Base-by-base conservation (phyloP, 2,888 invertebrate genomes). In the Kuschelorhynchus macadamiae region DNA sequence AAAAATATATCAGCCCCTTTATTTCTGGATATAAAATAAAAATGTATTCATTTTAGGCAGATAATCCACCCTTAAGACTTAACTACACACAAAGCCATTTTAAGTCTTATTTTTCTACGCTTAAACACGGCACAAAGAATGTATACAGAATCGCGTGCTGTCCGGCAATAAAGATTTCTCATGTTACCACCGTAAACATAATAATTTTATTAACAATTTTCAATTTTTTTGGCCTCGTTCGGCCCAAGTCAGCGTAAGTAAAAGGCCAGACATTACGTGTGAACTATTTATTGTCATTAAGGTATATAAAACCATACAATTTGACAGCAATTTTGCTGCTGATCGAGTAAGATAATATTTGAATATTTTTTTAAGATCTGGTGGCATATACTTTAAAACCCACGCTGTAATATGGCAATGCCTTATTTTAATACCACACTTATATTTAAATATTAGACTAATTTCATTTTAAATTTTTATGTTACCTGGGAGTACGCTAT, bases 181-280 rank as follows among this genome's bases (percentile, higher is more conserved):
- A 65, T 65, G 64, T 65, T 65, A 65, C 64, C 64, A 65, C 64
- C 56, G 49, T 65, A 65, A 65, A 65, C 64, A 57, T 65, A 65
- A 65, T 65, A 56, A 65, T 65, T 65, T 65, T 65, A 65, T 49
- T 65, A 65, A 57, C 46, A 57, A 57, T 57, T 57, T 57, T 57
- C 57, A 41, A 21, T 42, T 57, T 57, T 57, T 57, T 57, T 46
- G 46, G 57, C 46, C 52, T 52, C 52, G 36, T 52, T 52, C 39
- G 20, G 21, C 52, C 9, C 20, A 14, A 52, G 20, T 52, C 21
- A 39, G 52, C 36, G 52, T 21, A 39, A 52, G 52, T 52, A 39
- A 52, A 52, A 52, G 52, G 52, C 36, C 36, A 52, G 36, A 36
- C 52, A 52, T 52, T 52, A 52, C 52, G 52, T 52, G 52, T 52